phyloP scores from a whole-genome alignment of 2,888 invertebrate genomes.

The Heteromurus nitidus region DNA sequence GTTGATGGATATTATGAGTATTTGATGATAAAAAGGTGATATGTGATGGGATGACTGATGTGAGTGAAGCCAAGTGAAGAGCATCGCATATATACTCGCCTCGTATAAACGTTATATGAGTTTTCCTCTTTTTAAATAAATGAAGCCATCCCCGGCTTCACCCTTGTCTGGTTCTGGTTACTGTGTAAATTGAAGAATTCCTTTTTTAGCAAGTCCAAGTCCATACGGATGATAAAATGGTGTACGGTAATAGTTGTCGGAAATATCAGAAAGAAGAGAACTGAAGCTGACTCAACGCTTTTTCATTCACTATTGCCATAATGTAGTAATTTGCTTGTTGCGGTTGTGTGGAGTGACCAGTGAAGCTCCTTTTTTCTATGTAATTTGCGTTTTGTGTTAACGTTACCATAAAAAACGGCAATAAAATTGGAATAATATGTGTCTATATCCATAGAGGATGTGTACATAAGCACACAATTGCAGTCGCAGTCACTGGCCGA shows the following conservation, averaged over 20 bases:
- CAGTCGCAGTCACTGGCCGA: slow-evolving; percentile 1
- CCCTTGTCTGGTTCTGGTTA: background rate
- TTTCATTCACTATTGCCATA: too few relatives aligned
- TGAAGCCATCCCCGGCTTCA: background rate
- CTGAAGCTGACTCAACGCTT: too few relatives aligned
- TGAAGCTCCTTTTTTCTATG: too few relatives aligned
- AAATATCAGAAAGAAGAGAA: too few relatives aligned
- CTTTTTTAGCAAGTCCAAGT: slow-evolving; percentile 36
- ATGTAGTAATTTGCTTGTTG: slow-evolving; percentile 7
- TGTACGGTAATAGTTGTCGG: slow-evolving; percentile 39
- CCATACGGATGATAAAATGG: too few relatives aligned
- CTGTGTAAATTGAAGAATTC: slow-evolving; percentile 31
- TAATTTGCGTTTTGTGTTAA: background rate
- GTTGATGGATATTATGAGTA: slow-evolving; percentile 10
- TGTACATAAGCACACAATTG: background rate
- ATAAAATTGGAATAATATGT: too few relatives aligned
- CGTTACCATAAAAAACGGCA: background rate
- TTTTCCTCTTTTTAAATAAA: background rate
- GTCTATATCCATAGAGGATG: background rate
- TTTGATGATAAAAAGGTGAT: slow-evolving; percentile 28
- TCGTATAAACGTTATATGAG: background rate
- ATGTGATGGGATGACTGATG: slow-evolving; percentile 51
- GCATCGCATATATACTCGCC: background rate
- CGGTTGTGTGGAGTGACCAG: background rate
- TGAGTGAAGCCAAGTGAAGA: slow-evolving; percentile 32